Evolutionary conservation across 1,140 invertebrate genomes (phyloP).

Genomic region (Charaxes varanes): DNA sequence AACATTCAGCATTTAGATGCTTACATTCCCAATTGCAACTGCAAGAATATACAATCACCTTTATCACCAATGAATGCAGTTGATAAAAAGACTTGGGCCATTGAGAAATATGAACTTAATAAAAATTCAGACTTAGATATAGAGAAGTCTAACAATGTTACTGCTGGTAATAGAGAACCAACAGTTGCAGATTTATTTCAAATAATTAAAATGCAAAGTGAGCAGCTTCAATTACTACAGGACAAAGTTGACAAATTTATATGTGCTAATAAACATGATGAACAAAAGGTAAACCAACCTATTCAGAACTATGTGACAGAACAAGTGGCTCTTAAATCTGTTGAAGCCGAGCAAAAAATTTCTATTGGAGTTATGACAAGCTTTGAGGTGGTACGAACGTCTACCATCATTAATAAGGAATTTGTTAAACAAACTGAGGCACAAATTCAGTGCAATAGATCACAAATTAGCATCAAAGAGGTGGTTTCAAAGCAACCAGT

Average conservation of each 20-base stretch:
- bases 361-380: conserved; percentile 83
- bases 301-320: conserved; percentile 39
- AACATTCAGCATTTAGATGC: conserved; percentile 8
- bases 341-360: conserved; percentile 78
- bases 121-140: conserved; percentile 33
- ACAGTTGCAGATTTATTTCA: conserved; percentile 73
- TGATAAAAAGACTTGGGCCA: conserved; percentile 49
- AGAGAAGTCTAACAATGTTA: conserved; percentile 36
- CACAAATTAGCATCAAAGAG: conserved; percentile 57
- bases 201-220: conserved; percentile 76
- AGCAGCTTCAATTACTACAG: conserved; percentile 73
- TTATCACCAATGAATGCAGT: conserved; percentile 31
- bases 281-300: conserved; percentile 27
- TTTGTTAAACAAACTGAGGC: conserved; percentile 45
- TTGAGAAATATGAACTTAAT: conserved; percentile 47
- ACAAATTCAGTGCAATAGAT: conserved; percentile 58
- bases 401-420: conserved; percentile 63
- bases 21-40: conserved; percentile 14
- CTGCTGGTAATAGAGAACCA: conserved; percentile 62
- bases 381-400: conserved; percentile 78
- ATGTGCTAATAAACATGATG: conserved; percentile 27
- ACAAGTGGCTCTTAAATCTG: conserved; percentile 61
- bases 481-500: conserved; percentile 42
- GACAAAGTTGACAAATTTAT: conserved; percentile 73
- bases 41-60: conserved; percentile 12